phyloP scores from a whole-genome alignment of 2,113 vertebrate genomes.

The Rhabdornis inornatus region DNA sequence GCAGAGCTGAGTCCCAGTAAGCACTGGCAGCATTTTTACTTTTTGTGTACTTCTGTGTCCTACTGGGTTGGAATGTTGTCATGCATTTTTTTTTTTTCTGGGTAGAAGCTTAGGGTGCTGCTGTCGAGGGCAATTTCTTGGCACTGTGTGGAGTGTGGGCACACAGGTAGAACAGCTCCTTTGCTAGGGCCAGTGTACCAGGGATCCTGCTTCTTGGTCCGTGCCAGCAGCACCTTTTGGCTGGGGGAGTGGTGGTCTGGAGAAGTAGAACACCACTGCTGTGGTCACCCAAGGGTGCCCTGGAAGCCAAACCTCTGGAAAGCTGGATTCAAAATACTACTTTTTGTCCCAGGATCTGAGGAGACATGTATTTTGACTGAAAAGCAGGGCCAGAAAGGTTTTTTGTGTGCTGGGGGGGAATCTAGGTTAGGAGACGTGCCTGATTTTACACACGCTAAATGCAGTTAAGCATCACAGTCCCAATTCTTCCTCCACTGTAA shows the following conservation, averaged over 20 bases:
- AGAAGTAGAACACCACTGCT: background rate
- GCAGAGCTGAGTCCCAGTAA: background rate
- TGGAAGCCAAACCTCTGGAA: background rate
- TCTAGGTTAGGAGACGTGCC: background rate
- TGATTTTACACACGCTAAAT: background rate
- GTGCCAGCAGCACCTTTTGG: background rate
- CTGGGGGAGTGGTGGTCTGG: background rate
- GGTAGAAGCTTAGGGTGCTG: background rate
- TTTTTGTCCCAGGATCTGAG: background rate
- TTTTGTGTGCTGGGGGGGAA: background rate
- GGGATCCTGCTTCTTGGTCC: background rate
- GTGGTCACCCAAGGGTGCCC: fast-evolving
- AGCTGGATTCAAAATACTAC: background rate
- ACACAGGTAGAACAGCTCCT: background rate
- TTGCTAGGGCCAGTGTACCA: fast-evolving
- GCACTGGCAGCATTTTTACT: background rate
- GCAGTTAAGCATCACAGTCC: background rate
- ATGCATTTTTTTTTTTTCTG: background rate
- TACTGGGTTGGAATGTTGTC: background rate
- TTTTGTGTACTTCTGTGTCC: background rate
- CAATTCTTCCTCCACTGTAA: background rate
- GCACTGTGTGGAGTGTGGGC: fast-evolving
- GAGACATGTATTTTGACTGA: background rate
- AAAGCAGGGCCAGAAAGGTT: background rate
- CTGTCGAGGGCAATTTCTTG: background rate